These are phyloP conservation scores for Upupa epops DNA, from an alignment of 2,113 vertebrate genomes.

Conservation along the genomic window DNA sequence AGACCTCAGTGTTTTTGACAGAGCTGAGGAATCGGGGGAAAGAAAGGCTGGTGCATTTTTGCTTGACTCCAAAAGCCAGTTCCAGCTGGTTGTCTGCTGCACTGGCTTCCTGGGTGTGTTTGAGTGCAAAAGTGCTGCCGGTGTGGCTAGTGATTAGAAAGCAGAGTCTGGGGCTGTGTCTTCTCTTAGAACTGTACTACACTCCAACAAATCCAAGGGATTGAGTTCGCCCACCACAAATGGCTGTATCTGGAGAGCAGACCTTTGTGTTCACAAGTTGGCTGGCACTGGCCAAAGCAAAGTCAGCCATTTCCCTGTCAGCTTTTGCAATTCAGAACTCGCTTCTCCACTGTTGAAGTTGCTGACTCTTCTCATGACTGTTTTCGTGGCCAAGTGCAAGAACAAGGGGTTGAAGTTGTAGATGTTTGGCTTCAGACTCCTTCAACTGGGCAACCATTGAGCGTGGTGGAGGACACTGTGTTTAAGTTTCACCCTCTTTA, in stretches of 20 bases:
- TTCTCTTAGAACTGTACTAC: background rate
- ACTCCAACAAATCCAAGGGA: background rate
- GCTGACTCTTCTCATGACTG: background rate
- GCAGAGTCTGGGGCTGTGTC: background rate
- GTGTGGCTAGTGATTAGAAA: background rate
- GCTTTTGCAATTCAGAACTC: background rate
- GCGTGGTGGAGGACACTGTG: background rate
- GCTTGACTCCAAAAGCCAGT: constrained; percentile 11
- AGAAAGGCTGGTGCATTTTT: constrained; percentile 1
- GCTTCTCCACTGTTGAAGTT: background rate
- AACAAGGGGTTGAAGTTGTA: background rate
- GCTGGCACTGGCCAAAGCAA: background rate
- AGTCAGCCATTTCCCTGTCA: background rate
- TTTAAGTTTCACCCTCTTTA: background rate
- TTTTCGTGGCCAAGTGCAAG: background rate
- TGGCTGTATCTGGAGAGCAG: background rate
- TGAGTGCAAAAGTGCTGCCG: background rate
- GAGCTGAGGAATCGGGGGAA: background rate
- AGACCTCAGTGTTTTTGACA: constrained; percentile 23
- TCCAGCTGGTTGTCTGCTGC: background rate
- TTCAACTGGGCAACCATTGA: background rate
- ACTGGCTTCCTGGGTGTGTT: background rate
- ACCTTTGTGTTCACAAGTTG: background rate
- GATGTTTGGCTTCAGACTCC: background rate
- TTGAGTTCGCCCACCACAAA: background rate